These are phyloP conservation scores for Oscheius myriophilus DNA, from an alignment of 2,888 invertebrate species.

Conservation along the genomic window DNA sequence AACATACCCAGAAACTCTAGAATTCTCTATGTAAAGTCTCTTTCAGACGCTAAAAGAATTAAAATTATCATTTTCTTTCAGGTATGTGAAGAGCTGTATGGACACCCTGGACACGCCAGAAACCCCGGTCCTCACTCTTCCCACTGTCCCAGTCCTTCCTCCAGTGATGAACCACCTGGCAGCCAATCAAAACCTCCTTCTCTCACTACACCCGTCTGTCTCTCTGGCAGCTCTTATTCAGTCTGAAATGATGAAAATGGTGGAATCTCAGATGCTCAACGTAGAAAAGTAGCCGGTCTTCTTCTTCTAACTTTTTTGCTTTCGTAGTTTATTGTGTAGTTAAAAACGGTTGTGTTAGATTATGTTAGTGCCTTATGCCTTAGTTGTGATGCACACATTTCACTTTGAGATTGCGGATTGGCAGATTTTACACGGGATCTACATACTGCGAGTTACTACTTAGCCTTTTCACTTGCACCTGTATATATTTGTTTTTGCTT, in stretches of 20 bases:
- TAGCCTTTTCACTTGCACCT: slow-evolving; percentile 21
- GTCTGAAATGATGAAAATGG: slow-evolving; percentile 13
- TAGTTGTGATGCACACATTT: slow-evolving; percentile 20
- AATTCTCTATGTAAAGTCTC: too few species aligned
- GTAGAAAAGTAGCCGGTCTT: background rate
- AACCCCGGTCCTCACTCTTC: slow-evolving; percentile 7
- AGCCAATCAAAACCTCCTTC: slow-evolving; percentile 14
- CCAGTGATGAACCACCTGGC: background rate
- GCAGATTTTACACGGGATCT: slow-evolving; percentile 17
- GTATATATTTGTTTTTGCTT: too few species aligned
- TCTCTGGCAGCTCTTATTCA: slow-evolving; percentile 17
- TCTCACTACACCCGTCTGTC: slow-evolving; percentile 10
- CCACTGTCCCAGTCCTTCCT: background rate
- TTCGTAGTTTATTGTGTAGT: background rate
- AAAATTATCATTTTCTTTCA: too few species aligned
- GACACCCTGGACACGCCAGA: slow-evolving; percentile 10
- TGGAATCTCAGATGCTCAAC: slow-evolving; percentile 9
- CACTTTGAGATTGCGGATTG: slow-evolving; percentile 21
- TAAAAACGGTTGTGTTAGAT: slow-evolving; percentile 14
- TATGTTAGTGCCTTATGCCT: slow-evolving; percentile 4
- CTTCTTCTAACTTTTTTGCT: background rate
- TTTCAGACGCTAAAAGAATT: too few species aligned
- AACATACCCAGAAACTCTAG: too few species aligned
- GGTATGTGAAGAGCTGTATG: slow-evolving; percentile 10
- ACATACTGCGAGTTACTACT: slow-evolving; percentile 18